A percentile compares a stretch with the other conserved stretches of the same genome.
These are phyloP conservation scores for Halichondria panicea DNA, from an alignment of 37 sponge, comb jelly and placozoan species.

Conservation along the genomic window DNA sequence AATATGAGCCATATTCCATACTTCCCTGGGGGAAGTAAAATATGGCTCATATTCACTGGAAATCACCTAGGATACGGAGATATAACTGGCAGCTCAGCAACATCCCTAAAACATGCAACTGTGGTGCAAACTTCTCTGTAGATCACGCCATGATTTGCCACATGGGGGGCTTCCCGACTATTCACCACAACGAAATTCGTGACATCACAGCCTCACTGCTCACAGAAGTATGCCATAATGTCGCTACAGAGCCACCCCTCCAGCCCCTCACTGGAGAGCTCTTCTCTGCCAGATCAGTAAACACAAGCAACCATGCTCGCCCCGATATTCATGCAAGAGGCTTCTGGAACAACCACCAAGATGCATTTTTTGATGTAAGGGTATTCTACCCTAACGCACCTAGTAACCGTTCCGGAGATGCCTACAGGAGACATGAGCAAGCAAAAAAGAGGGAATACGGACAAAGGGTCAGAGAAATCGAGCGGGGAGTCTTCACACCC, in stretches of 20 bases:
- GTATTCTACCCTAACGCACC: slow-evolving; percentile 48
- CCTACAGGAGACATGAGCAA: slow-evolving; percentile 38
- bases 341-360: slow-evolving; percentile 19
- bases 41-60: too few species aligned
- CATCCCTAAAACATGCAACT: slow-evolving; percentile 22
- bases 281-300: slow-evolving; percentile 4
- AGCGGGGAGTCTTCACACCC: slow-evolving; percentile 45
- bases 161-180: slow-evolving; percentile 34
- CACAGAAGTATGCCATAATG: slow-evolving; percentile 41
- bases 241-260: slow-evolving; percentile 28
- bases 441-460: slow-evolving; percentile 11
- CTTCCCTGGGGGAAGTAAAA: too few species aligned
- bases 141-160: slow-evolving; percentile 21
- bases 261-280: slow-evolving; percentile 33
- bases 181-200: slow-evolving; percentile 35
- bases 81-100: slow-evolving; percentile 34
- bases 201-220: slow-evolving; percentile 40
- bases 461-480: slow-evolving; percentile 18
- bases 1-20: too few species aligned
- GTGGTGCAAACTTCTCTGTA: slow-evolving; percentile 28
- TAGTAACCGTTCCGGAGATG: slow-evolving; percentile 12
- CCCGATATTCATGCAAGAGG: slow-evolving; percentile 30
- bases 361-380: slow-evolving; percentile 49
- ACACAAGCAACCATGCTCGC: slow-evolving; percentile 22
- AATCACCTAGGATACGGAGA: too few species aligned